Conservation (phyloP, 2,888 invertebrate species). For the Sturmia bella region DNA sequence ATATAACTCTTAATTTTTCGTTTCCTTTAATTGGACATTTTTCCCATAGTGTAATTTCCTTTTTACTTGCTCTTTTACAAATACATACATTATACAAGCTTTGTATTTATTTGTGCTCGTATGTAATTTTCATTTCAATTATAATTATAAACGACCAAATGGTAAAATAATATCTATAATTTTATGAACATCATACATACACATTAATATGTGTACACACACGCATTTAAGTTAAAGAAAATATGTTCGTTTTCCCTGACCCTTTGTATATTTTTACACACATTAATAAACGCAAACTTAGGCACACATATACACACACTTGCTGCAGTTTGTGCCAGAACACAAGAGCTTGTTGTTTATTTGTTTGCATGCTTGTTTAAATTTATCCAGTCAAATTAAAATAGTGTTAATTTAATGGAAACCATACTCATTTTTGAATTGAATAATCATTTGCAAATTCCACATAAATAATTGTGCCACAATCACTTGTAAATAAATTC, state of each 20-base stretch:
- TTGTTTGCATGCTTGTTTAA: background rate
- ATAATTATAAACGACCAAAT: slow-evolving; percentile 49
- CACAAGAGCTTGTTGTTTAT: background rate
- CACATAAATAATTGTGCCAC: slow-evolving; percentile 42
- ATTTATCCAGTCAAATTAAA: slow-evolving; percentile 40
- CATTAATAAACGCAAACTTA: background rate
- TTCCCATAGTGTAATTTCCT: background rate
- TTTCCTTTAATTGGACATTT: background rate
- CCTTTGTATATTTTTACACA: slow-evolving; percentile 22
- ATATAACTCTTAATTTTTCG: background rate
- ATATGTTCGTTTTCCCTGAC: slow-evolving; percentile 22
- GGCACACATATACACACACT: background rate
- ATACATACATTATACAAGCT: slow-evolving; percentile 41
- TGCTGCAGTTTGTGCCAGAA: background rate
- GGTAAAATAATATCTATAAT: slow-evolving; percentile 44
- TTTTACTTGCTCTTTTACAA: background rate
- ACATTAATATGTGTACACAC: background rate
- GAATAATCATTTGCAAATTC: slow-evolving; percentile 45
- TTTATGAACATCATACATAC: background rate
- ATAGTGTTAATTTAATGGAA: slow-evolving; percentile 56
- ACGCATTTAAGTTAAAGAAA: background rate
- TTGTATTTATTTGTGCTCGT: slow-evolving; percentile 34
- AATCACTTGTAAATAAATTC: slow-evolving; percentile 39
- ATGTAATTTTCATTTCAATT: slow-evolving; percentile 61
- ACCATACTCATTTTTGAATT: slow-evolving; percentile 30